Percentiles rank a stretch among this genome's conserved stretches.
Evolutionary conservation across 2,888 invertebrate genomes (phyloP).

Genomic region (Himalopsyche japonica): DNA sequence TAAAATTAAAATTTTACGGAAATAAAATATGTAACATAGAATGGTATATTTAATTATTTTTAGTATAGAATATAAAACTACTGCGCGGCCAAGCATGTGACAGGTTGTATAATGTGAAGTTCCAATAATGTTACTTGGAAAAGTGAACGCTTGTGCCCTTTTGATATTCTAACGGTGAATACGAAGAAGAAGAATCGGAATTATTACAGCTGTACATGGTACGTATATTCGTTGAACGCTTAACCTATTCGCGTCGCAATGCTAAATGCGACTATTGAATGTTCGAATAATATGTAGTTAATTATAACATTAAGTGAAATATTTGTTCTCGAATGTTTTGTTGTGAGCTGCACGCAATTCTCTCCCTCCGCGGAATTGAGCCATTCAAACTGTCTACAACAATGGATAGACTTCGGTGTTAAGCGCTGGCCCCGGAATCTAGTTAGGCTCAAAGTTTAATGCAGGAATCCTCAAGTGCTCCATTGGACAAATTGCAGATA

Average conservation of each 20-base stretch:
- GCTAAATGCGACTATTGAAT: neutral
- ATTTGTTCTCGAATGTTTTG: neutral
- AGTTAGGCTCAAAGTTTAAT: neutral
- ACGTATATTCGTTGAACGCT: neutral
- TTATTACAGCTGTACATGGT: too few species aligned
- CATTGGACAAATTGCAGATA: neutral
- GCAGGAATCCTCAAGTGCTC: neutral
- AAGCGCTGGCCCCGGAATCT: neutral
- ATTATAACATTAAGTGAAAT: neutral
- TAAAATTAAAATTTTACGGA: too few species aligned
- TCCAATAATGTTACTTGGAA: too few species aligned
- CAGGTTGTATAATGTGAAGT: too few species aligned
- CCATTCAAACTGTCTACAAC: neutral
- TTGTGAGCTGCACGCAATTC: neutral
- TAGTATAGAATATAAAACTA: too few species aligned
- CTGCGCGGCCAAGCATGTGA: too few species aligned
- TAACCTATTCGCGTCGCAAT: neutral
- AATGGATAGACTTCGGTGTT: neutral
- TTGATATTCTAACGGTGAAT: too few species aligned
- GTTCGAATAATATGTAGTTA: neutral
- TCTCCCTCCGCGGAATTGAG: neutral
- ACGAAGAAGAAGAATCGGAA: too few species aligned
- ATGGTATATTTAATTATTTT: too few species aligned
- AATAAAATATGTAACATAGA: too few species aligned
- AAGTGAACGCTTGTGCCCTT: too few species aligned